Percentiles rank a stretch among this genome's conserved stretches.
Conservation (phyloP, 2,113 vertebrate genomes). For the Misgurnus anguillicaudatus region DNA sequence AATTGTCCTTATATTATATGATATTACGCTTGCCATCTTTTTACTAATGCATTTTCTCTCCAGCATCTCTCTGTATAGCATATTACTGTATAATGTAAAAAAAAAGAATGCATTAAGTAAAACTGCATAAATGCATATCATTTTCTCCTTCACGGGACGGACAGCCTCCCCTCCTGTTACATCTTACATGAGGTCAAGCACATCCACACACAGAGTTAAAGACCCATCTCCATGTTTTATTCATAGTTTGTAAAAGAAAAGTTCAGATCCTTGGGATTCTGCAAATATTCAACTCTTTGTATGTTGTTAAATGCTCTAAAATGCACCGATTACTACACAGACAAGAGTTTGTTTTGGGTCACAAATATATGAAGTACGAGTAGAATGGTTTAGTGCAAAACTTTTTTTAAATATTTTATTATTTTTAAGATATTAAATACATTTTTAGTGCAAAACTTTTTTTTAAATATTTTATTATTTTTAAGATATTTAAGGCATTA, state of each 20-base stretch:
- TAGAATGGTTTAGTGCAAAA: too few relatives aligned
- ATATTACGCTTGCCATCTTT: neutral
- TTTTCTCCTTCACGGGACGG: neutral
- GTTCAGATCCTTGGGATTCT: neutral
- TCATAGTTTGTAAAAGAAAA: slow-evolving; percentile 19
- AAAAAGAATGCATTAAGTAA: neutral
- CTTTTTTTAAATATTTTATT: too few relatives aligned
- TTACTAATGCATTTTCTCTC: neutral
- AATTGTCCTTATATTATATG: too few relatives aligned
- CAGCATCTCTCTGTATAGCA: neutral
- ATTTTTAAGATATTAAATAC: too few relatives aligned
- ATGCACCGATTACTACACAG: neutral
- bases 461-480: too few relatives aligned
- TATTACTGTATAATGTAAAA: neutral
- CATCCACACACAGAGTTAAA: neutral
- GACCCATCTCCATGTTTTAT: slow-evolving; percentile 1
- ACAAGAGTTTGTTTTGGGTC: too few relatives aligned
- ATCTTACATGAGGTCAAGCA: slow-evolving; percentile 11
- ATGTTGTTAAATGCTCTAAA: neutral
- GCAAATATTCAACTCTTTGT: slow-evolving; percentile 23
- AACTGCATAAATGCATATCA: neutral
- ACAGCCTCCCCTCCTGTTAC: neutral
- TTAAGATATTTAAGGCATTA: too few relatives aligned
- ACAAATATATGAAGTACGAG: too few relatives aligned
- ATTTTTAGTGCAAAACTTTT: too few relatives aligned